Conservation (phyloP, 1,140 invertebrate species). For the Lineus longissimus region DNA sequence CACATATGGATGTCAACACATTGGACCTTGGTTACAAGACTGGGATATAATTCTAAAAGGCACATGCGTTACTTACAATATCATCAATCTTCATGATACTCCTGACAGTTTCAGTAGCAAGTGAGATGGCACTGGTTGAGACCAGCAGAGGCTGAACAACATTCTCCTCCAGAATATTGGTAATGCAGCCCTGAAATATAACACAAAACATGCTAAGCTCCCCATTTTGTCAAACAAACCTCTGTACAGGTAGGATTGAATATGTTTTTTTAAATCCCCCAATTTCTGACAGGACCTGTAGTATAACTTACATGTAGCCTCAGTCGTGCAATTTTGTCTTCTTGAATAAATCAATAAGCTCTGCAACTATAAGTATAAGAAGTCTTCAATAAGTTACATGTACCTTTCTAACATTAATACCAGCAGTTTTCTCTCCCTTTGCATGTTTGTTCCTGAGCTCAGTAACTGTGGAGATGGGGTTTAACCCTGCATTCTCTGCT, state of each 20-base stretch:
- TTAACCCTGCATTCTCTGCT: slow-evolving; percentile 99
- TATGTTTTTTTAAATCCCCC: too few species aligned
- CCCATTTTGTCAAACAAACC: neutral
- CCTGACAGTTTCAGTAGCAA: slow-evolving; percentile 94
- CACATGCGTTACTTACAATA: slow-evolving; percentile 74
- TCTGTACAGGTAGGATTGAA: too few species aligned
- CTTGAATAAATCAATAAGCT: too few species aligned
- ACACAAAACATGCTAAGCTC: too few species aligned
- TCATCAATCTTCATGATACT: slow-evolving; percentile 99
- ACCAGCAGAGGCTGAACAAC: slow-evolving; percentile 97
- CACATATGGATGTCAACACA: too few species aligned
- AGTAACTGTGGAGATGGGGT: slow-evolving; percentile 94
- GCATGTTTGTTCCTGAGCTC: slow-evolving; percentile 93
- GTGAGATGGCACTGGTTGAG: slow-evolving; percentile 84
- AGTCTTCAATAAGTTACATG: too few species aligned
- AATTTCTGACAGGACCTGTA: too few species aligned
- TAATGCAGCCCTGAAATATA: slow-evolving; percentile 72
- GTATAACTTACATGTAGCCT: too few species aligned
- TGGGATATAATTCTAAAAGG: too few species aligned
- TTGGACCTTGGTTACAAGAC: too few species aligned
- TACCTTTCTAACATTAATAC: slow-evolving; percentile 90
- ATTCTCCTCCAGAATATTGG: slow-evolving; percentile 95
- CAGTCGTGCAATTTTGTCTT: too few species aligned
- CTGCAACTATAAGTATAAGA: too few species aligned
- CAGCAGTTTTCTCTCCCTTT: slow-evolving; percentile 73